Base-by-base conservation (phyloP, 2,797 vertebrate genomes). In the Muraenolepis orangiensis region DNA sequence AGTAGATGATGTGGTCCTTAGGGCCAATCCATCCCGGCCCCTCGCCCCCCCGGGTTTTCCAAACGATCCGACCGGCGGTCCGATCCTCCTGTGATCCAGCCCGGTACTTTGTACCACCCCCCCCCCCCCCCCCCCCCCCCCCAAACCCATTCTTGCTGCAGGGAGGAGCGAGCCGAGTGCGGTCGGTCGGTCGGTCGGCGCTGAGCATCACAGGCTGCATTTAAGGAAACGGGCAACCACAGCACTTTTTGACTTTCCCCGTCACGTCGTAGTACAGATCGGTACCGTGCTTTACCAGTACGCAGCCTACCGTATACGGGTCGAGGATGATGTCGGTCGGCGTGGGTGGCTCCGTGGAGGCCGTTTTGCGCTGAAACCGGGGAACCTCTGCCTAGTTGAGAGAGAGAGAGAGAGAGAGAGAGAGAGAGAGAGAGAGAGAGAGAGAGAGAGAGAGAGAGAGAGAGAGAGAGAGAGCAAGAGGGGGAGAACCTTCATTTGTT, bases 151-250 rank as follows among this genome's bases (percentile, higher is more conserved):
- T 88, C 90, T 93, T 94, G 93, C 94, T 93, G 94, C 94, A 94
- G 92, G 93, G 93, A 94, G 94, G 93, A 95, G 94, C 92, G 86
- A 89, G 0, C 79, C n/a, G 83, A 88, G 91, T 75, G 87, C 85
- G 79, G 91, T 31, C 0, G 82, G n/a, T n/a, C 57, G 57, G 10
- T n/a, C 11, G n/a, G 51, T 23, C n/a, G 42, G 4, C 91, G 86
- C 91, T 0, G 86, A 91, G 90, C 93, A 93, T 93, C 94, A 89
- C 88, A 84, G 23, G 84, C 86, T 89, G 92, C 91, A 89, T 92
- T 90, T 88, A 92, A 92, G 91, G 88, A 91, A 92, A 91, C 87
- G 57, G 86, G 76, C 91, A 69, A 84, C 86, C 91, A 85, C 92
- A 88, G 90, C 92, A 92, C 90, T 81, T 87, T 86, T 64, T 51